phyloP scores from a whole-genome alignment of 2,888 invertebrate species.

The Mythimna impura region DNA sequence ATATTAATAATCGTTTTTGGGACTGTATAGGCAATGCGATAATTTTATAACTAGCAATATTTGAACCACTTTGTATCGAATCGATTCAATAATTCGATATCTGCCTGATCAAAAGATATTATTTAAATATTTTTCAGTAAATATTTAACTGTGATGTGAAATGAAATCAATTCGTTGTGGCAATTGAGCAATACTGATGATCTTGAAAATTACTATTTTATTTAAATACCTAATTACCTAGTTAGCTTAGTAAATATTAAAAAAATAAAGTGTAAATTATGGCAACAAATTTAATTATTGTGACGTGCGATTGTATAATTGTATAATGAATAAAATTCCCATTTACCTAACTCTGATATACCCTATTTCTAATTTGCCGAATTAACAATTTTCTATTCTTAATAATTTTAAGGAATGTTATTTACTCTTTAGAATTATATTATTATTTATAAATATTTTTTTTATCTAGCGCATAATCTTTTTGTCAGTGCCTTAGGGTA shows the following conservation, averaged over 20 bases:
- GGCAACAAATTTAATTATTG: constrained; percentile 44
- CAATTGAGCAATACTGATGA: constrained; percentile 54
- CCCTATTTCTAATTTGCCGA: constrained; percentile 75
- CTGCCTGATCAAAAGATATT: constrained; percentile 55
- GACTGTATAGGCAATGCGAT: constrained; percentile 61
- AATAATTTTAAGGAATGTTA: constrained; percentile 86
- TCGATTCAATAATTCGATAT: constrained; percentile 43
- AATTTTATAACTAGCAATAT: constrained; percentile 54
- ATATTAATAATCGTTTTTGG: constrained; percentile 56
- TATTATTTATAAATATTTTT: constrained; percentile 82
- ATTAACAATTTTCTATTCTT: constrained; percentile 79
- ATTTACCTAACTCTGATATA: constrained; percentile 59
- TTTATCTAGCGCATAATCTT: constrained; percentile 84
- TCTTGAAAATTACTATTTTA: constrained; percentile 48
- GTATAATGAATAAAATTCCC: constrained; percentile 43
- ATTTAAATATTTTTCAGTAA: constrained; percentile 30
- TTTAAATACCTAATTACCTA: constrained; percentile 38
- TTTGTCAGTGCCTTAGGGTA: constrained; percentile 89
- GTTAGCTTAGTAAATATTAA: constrained; percentile 37
- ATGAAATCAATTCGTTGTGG: constrained; percentile 49
- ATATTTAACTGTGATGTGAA: constrained; percentile 52
- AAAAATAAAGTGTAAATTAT: constrained; percentile 36
- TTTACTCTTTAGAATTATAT: constrained; percentile 84
- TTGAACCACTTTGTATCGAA: constrained; percentile 53
- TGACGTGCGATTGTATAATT: constrained; percentile 42